Conservation (phyloP, 53 echinoderm and acorn worm species). For the Apostichopus leukothele region DNA sequence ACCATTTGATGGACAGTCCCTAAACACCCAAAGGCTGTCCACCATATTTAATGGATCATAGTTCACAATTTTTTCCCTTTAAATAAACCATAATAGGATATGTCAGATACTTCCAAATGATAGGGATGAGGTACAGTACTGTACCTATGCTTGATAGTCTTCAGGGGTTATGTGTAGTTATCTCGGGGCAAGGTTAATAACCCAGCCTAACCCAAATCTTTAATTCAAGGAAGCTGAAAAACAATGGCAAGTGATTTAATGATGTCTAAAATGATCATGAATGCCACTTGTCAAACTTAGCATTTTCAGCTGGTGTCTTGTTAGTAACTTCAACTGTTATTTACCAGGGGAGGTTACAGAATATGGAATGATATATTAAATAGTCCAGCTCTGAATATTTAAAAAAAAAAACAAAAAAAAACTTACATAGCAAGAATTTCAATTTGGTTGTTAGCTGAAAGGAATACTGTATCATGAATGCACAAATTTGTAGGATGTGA, state of each 20-base stretch:
- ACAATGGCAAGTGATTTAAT: background rate
- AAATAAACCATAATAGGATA: background rate
- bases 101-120: background rate
- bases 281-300: background rate
- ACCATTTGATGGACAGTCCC: background rate
- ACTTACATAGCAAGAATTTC: too few relatives aligned
- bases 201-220: background rate
- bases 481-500: too few relatives aligned
- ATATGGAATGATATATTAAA: too few relatives aligned
- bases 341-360: too few relatives aligned
- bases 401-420: too few relatives aligned
- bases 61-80: background rate
- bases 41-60: background rate
- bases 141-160: background rate
- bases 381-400: too few relatives aligned
- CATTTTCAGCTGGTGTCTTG: background rate
- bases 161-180: background rate
- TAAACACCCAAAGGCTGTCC: background rate
- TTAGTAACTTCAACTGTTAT: too few relatives aligned
- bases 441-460: too few relatives aligned
- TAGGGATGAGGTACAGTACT: background rate
- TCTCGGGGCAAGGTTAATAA: background rate
- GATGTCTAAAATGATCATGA: background rate
- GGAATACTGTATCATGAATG: too few relatives aligned
- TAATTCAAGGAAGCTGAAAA: background rate